Conservation (phyloP, 2,888 invertebrate genomes). For the Leucophenga montana region DNA sequence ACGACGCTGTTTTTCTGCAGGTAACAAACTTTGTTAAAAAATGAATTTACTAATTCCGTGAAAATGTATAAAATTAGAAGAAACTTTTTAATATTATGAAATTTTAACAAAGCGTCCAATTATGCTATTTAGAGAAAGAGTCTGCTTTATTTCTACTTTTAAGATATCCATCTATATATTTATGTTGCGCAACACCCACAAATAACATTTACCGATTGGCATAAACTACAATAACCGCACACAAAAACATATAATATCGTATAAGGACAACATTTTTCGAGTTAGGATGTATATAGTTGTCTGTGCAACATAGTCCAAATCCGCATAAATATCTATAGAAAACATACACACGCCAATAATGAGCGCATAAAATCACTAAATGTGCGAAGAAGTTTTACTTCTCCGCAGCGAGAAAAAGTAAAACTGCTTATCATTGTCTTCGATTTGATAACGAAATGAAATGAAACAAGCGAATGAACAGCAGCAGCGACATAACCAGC, state of each 20-base stretch:
- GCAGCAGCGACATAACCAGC: conserved; percentile 1
- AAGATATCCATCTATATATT: too few relatives aligned
- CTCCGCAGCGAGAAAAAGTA: too few relatives aligned
- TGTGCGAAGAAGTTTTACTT: conserved; percentile 34
- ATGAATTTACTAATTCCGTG: too few relatives aligned
- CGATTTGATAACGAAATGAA: conserved; percentile 58
- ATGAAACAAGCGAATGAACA: conserved; percentile 35
- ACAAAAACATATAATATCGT: too few relatives aligned
- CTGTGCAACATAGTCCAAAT: neutral
- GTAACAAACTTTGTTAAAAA: too few relatives aligned
- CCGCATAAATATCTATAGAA: neutral
- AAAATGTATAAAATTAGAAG: too few relatives aligned
- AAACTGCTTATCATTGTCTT: conserved; percentile 52
- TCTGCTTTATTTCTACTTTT: neutral
- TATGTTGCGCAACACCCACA: too few relatives aligned
- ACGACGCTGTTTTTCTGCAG: too few relatives aligned
- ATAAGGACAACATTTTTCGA: too few relatives aligned
- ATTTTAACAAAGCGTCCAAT: conserved; percentile 12
- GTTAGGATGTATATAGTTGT: too few relatives aligned
- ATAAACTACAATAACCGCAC: too few relatives aligned
- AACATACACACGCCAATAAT: neutral
- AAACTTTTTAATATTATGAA: conserved; percentile 15
- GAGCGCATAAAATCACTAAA: conserved; percentile 36
- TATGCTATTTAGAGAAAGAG: neutral
- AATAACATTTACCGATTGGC: too few relatives aligned